These are phyloP conservation scores for Drosophila stalkeri DNA, from an alignment of 2,888 invertebrate genomes.

Conservation along the genomic window DNA sequence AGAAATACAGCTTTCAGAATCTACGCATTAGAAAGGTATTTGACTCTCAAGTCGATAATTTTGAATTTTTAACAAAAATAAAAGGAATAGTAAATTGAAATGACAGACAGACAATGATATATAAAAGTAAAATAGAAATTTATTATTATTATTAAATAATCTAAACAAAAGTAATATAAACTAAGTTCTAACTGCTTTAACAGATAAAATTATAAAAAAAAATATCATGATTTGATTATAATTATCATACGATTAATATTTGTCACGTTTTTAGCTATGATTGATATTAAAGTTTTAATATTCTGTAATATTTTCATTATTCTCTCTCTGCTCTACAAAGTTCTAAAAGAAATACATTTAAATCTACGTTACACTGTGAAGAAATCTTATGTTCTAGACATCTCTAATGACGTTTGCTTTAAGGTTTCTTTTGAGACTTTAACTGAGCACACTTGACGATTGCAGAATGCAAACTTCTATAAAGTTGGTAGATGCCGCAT, in stretches of 20 bases:
- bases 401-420: background rate
- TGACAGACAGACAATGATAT: too few relatives aligned
- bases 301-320: background rate
- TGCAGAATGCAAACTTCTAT: slow-evolving; percentile 19
- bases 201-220: background rate
- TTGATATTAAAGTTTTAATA: background rate
- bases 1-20: slow-evolving; percentile 52
- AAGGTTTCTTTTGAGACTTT: background rate
- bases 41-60: slow-evolving; percentile 4
- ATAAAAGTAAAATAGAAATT: too few relatives aligned
- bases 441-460: slow-evolving; percentile 40
- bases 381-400: background rate
- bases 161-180: background rate
- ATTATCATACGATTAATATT: too few relatives aligned
- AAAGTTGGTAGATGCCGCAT: background rate
- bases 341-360: background rate
- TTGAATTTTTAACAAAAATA: background rate
- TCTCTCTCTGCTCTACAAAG: too few relatives aligned
- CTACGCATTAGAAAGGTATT: slow-evolving; percentile 68
- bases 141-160: too few relatives aligned
- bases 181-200: background rate
- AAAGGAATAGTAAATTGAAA: background rate
- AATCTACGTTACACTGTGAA: background rate
- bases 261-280: background rate
- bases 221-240: background rate